Conservation (phyloP, 1,140 invertebrate genomes). For the Penaeus vannamei region DNA sequence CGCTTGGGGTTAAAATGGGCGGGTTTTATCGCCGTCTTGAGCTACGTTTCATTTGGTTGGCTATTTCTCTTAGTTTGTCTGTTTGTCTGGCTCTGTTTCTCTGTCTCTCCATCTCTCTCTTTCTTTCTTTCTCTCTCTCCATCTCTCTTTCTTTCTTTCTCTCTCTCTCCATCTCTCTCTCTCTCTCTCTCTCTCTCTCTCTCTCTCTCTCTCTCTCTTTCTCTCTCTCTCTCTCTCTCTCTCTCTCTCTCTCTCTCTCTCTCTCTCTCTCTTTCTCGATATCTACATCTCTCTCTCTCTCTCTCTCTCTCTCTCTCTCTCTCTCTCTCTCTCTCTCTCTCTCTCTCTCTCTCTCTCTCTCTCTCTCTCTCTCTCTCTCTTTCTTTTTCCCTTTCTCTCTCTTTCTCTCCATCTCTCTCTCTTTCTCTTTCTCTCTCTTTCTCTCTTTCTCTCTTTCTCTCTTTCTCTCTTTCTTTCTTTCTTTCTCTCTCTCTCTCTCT, state of each 20-base stretch:
- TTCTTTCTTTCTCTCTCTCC: not conserved
- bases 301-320: not conserved
- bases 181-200: not conserved
- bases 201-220: not conserved
- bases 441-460: not conserved
- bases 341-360: not conserved
- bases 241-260: not conserved
- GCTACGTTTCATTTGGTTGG: too few relatives aligned
- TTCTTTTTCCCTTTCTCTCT: too few relatives aligned
- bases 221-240: not conserved
- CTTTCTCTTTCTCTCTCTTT: not conserved
- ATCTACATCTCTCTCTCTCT: not conserved
- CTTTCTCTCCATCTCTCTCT: not conserved
- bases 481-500: too few relatives aligned
- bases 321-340: not conserved
- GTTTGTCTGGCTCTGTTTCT: not conserved
- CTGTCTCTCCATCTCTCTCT: too few relatives aligned
- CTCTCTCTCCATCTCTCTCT: not conserved
- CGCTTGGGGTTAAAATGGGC: too few relatives aligned
- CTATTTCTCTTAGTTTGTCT: not conserved
- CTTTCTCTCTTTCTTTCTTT: too few relatives aligned
- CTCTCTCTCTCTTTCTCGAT: not conserved
- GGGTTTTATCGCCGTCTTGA: too few relatives aligned
- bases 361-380: too few relatives aligned
- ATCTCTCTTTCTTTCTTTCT: not conserved